Evolutionary conservation across 2,113 vertebrate genomes (phyloP).

Genomic region (Pimephales promelas): DNA sequence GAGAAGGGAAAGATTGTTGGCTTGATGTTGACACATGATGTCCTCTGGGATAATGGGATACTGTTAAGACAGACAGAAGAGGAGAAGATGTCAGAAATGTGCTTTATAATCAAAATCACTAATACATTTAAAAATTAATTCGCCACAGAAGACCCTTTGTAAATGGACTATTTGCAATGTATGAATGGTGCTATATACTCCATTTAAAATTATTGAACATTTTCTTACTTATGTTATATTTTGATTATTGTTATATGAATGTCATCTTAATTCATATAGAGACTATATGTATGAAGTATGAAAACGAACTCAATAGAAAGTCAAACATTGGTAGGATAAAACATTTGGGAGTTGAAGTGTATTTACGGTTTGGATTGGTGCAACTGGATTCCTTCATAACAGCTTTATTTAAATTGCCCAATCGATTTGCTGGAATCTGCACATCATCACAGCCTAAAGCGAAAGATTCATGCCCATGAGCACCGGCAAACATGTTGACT

Average conservation of each 20-base stretch:
- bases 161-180: neutral
- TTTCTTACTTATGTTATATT: neutral
- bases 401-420: slow-evolving; percentile 13
- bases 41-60: neutral
- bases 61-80: slow-evolving; percentile 17
- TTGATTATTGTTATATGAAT: neutral
- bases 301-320: neutral
- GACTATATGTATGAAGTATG: neutral
- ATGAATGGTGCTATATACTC: too few species aligned
- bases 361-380: neutral
- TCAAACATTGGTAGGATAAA: neutral
- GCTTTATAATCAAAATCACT: neutral
- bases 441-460: neutral
- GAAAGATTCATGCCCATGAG: neutral
- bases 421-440: neutral
- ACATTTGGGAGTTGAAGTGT: neutral
- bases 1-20: neutral
- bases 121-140: neutral
- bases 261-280: neutral
- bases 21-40: neutral
- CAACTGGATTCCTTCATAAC: neutral
- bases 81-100: neutral
- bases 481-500: slow-evolving; percentile 13
- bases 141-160: too few species aligned
- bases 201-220: neutral